These are phyloP conservation scores for Elgaria multicarinata DNA, from an alignment of 2,113 vertebrate species.

Conservation along the genomic window DNA sequence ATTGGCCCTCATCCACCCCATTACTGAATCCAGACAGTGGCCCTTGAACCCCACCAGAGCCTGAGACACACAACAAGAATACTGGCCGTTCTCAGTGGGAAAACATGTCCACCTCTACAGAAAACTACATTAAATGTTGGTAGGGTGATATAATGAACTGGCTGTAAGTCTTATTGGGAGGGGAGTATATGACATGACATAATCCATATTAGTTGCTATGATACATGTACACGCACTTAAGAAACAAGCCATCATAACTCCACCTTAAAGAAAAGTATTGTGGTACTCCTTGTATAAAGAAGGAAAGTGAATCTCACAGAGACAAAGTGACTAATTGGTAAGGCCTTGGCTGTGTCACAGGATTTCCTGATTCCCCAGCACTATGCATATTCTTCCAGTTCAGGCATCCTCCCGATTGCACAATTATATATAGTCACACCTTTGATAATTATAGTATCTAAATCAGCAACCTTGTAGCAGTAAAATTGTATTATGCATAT, in stretches of 20 bases:
- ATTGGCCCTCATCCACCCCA: no score
- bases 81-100: not conserved
- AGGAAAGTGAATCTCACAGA: not conserved
- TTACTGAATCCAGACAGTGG: no score
- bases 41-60: not conserved
- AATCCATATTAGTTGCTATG: not conserved
- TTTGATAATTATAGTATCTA: constrained; percentile 48
- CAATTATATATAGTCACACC: constrained; percentile 57
- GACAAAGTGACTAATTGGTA: not conserved
- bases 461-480: not conserved
- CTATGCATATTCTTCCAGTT: constrained; percentile 54
- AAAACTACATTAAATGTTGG: not conserved
- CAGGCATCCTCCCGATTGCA: constrained; percentile 40
- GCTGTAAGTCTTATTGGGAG: not conserved
- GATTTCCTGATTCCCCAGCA: constrained; percentile 52
- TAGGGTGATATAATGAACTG: not conserved
- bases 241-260: not conserved
- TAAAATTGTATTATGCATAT: not conserved
- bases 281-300: not conserved
- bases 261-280: not conserved
- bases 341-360: constrained; percentile 36
- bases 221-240: constrained; percentile 3
- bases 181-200: not conserved
- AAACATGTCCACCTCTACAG: not conserved
- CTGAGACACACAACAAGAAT: not conserved